Base-by-base conservation (phyloP, 2,888 invertebrate species). In the Drosophila pseudotalamancana region DNA sequence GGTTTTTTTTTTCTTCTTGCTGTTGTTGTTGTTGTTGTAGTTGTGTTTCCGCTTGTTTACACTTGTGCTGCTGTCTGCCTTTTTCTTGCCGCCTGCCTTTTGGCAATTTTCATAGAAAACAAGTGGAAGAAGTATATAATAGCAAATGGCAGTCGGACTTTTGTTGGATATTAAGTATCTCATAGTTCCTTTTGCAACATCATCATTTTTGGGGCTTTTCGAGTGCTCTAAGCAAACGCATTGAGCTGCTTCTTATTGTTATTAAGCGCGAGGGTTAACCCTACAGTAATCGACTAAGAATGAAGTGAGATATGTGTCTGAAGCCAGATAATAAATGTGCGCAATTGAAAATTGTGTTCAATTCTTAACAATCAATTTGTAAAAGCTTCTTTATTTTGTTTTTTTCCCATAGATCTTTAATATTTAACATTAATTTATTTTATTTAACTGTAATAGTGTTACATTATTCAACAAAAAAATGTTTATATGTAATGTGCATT, bases 111-210 rank as follows among this genome's bases (percentile, higher is more conserved):
- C 54, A 51, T 40, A 48, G 48, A 37, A 43, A 64, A 63, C 31
- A 45, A 35, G 9, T 43, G 12, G 19, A 55, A 9, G 35, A 56
- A 40, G 40, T 25, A 73, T 45, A 49, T 62, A 57, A 65, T 39
- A 66, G 34, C 53, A 77, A 87, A 85, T 80, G 66, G 71, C 74
- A 84, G 69, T 69, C 71, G 32, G 48, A 29, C 27, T 18, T 43
- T 67, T 55, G 61, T 62, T 72, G 84, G 87, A 75, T 80, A 86
- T 86, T 86, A 79, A 80, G 81, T 80, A 86, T 83, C 68, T 86
- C 72, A 66, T 81, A 81, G 81, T 87, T 84, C 65, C 77, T 81
- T 81, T 84, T 81, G 81, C 81, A 66, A 87, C 85, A 87, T 81
- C 87, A 81, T 81, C 81, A 77, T 81, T 87, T 85, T 85, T 54